phyloP scores from a whole-genome alignment of 2,113 vertebrate species.

The Coturnix japonica region DNA sequence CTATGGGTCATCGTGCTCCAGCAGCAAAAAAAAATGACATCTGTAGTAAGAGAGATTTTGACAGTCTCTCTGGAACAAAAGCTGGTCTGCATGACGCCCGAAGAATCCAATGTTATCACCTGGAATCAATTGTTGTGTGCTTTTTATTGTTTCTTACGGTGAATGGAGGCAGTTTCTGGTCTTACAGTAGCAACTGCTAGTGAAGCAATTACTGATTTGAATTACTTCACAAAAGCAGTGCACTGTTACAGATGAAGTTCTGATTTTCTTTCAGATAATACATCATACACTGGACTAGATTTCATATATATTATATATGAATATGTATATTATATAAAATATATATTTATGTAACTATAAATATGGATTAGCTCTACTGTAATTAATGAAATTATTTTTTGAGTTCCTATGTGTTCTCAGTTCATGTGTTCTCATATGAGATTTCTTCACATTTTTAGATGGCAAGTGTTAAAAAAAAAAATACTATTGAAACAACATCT shows the following conservation, averaged over 20 bases:
- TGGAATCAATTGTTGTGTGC: neutral
- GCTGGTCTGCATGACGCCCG: neutral
- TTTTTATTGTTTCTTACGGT: rapidly evolving
- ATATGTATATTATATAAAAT: no score
- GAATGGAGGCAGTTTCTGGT: neutral
- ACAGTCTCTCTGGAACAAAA: neutral
- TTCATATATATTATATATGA: no score
- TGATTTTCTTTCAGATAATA: neutral
- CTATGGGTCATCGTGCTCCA: neutral
- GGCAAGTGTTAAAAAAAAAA: neutral
- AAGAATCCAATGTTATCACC: neutral
- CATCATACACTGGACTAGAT: neutral
- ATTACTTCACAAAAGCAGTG: neutral
- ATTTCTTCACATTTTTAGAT: neutral
- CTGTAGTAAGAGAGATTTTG: neutral
- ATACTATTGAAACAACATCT: neutral
- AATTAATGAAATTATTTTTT: neutral
- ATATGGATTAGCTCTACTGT: neutral
- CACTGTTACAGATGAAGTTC: neutral
- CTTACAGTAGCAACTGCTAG: neutral
- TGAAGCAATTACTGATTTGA: neutral
- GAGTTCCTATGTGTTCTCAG: neutral
- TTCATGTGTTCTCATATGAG: no score
- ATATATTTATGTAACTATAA: neutral
- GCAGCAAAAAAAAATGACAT: neutral